Percentiles rank a stretch among this genome's conserved stretches.
phyloP scores from a whole-genome alignment of 2,888 invertebrate genomes.

The Hymenopus coronatus region DNA sequence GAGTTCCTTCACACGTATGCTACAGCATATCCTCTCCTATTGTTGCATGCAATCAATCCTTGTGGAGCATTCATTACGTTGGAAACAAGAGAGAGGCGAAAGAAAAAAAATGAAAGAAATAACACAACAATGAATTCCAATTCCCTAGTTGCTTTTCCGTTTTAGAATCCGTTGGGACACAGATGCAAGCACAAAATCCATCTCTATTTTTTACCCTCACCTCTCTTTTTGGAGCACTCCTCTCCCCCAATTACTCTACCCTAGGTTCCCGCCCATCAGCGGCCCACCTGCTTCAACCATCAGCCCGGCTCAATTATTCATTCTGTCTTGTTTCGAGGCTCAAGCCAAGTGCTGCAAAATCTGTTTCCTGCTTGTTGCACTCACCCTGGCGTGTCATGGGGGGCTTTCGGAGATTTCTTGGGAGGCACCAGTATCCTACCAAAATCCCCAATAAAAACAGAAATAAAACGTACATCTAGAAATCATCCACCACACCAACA shows the following conservation, averaged over 20 bases:
- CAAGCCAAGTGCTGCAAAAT: background rate
- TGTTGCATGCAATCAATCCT: background rate
- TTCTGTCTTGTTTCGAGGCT: background rate
- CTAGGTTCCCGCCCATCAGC: background rate
- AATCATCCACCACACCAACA: no score
- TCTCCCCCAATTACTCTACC: background rate
- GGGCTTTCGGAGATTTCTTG: no score
- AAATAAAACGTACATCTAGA: no score
- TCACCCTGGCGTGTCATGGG: background rate
- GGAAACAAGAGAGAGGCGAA: background rate
- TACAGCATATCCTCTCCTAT: background rate
- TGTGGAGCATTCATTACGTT: background rate
- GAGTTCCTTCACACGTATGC: background rate
- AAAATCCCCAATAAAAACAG: no score
- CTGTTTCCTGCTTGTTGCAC: background rate
- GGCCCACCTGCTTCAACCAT: background rate
- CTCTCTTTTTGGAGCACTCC: background rate
- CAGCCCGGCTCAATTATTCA: background rate
- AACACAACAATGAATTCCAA: background rate
- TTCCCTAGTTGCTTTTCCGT: background rate
- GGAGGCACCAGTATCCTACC: no score
- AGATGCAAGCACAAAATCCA: conserved; percentile 14
- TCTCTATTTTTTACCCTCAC: conserved; percentile 9
- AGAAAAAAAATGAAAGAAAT: background rate
- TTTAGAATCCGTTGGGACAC: conserved; percentile 6